phyloP scores from a whole-genome alignment of 2,888 invertebrate genomes.

The Drepanosiphum platanoidis region DNA sequence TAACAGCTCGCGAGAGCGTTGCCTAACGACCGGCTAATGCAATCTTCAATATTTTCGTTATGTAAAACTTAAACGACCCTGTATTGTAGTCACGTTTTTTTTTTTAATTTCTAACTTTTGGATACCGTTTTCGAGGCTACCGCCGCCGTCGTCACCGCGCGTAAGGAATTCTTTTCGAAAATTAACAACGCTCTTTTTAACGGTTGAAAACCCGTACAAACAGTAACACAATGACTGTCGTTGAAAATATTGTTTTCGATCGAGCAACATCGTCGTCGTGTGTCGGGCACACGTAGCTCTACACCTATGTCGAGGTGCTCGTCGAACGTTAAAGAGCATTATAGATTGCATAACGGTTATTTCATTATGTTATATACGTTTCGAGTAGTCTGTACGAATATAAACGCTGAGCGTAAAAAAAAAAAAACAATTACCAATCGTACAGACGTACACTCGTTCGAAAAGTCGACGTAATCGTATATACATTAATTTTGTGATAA shows the following conservation, averaged over 20 bases:
- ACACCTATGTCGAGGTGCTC: background rate
- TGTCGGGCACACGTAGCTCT: too few relatives aligned
- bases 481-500: background rate
- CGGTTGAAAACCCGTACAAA: background rate
- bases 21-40: conserved; percentile 10
- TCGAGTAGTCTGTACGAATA: background rate
- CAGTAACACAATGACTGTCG: background rate
- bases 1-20: background rate
- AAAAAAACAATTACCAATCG: too few relatives aligned
- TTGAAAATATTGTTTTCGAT: background rate
- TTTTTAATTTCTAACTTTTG: background rate
- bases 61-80: conserved; percentile 31
- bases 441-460: background rate
- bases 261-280: background rate
- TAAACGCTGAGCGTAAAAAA: too few relatives aligned
- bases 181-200: background rate
- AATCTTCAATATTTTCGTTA: conserved; percentile 36
- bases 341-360: conserved; percentile 5
- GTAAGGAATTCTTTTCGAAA: conserved; percentile 2
- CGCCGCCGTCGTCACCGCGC: background rate
- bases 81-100: conserved; percentile 35
- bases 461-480: background rate
- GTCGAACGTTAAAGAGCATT: background rate
- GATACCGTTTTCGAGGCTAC: conserved; percentile 21
- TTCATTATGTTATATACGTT: conserved; percentile 15